These are phyloP conservation scores for Grammomys dolichurus DNA, from an alignment of 2,113 vertebrate genomes.

Conservation along the genomic window DNA sequence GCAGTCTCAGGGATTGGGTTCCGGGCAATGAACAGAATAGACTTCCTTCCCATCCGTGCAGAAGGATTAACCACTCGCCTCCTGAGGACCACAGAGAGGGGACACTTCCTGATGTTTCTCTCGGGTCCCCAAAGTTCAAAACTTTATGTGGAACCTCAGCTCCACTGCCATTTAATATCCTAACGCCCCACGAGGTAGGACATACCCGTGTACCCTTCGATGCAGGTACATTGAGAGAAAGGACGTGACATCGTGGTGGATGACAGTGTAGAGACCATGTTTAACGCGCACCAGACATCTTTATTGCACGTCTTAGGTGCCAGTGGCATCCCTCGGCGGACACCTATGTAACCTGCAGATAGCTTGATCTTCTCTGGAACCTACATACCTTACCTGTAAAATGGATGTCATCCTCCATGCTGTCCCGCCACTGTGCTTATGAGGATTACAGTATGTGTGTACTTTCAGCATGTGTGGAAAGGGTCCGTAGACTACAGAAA, in stretches of 20 bases:
- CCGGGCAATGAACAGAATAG: background rate
- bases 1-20: background rate
- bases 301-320: background rate
- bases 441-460: background rate
- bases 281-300: background rate
- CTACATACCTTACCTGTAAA: background rate
- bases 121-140: background rate
- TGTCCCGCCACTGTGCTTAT: background rate
- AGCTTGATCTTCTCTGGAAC: background rate
- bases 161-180: background rate
- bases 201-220: background rate
- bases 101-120: background rate
- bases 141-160: background rate
- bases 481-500: background rate
- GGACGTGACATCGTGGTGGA: rapidly evolving
- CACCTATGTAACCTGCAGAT: background rate
- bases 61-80: background rate
- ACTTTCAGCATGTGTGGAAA: background rate
- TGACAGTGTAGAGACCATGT: background rate
- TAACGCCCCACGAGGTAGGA: no score
- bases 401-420: background rate
- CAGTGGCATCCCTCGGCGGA: background rate
- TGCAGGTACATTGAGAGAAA: background rate
- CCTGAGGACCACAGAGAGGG: background rate
- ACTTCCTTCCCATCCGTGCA: rapidly evolving